Evolutionary conservation across 2,113 vertebrate species (phyloP), one percentile per base, ranked within the genome.

Genomic region (Silurus meridionalis): DNA sequence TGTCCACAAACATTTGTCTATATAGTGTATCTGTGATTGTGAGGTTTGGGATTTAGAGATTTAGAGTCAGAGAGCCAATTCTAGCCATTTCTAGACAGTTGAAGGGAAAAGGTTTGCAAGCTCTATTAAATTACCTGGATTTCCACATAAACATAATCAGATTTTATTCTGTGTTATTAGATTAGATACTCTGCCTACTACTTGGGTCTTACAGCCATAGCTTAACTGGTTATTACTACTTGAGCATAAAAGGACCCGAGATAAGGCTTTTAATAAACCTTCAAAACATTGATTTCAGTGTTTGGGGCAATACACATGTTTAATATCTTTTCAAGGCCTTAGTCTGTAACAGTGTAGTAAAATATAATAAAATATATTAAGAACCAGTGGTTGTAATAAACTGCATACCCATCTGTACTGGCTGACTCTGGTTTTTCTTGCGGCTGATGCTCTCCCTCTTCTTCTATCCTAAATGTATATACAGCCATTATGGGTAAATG

Each of bases 391-490:
- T 7, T 61, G 46, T 1, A 13, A 28, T 60, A 4, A 9, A 58
- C n/a, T 82, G 17, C 84, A 83, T 86, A 96, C 95, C 94, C 93
- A 25, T 92, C 93, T 71, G 93, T 85, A 85, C 90, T 93, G 87
- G 85, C 71, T 53, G 92, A 77, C 57, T 92, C 91, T 60, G 91
- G 82, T 66, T 91, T 88, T 69, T 92, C 88, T 23, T 92, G 92
- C 64, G 90, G 90, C 66, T 81, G 88, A 78, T 92, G 93, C 53
- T 94, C 92, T 80, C 86, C 91, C 78, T 93, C 90, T 85, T 95
- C 93, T 89, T 95, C 95, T 92, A 95, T 91, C 87, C 95, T 95
- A 83, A 72, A 89, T 55, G 6, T 4, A 90, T 79, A 90, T 79
- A 91, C 80, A 82, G 23, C 75, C 63, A 90, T 85, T 63, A 46